Percentiles rank a stretch among this genome's conserved stretches.
Evolutionary conservation across 1,140 invertebrate species (phyloP).

Genomic region (Aphelenchoides fujianensis): DNA sequence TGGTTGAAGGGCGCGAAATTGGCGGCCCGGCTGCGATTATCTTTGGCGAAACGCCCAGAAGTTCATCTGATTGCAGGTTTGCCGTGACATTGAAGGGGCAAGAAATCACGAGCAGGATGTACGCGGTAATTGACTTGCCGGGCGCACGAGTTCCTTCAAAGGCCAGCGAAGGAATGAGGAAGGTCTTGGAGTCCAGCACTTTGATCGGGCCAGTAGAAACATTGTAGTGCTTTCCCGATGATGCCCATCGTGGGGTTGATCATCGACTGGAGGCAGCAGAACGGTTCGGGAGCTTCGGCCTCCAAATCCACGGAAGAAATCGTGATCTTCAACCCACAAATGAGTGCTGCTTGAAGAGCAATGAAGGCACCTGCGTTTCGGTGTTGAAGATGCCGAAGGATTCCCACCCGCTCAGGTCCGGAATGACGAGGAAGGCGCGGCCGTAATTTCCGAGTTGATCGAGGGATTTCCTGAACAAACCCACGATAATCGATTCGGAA

Average conservation of each 20-base stretch:
- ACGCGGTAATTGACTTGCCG: too few relatives aligned
- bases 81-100: too few relatives aligned
- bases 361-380: slow-evolving; percentile 4
- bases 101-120: too few relatives aligned
- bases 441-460: background rate
- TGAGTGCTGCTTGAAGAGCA: too few relatives aligned
- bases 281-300: slow-evolving; percentile 4
- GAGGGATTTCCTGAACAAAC: background rate
- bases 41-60: too few relatives aligned
- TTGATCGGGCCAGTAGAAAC: slow-evolving; percentile 11
- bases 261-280: slow-evolving; percentile 13
- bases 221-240: slow-evolving; percentile 20
- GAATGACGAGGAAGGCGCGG: background rate
- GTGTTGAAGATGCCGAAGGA: background rate
- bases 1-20: too few relatives aligned
- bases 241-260: slow-evolving; percentile 7
- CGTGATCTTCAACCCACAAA: background rate
- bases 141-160: slow-evolving; percentile 18
- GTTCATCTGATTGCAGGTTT: too few relatives aligned
- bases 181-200: slow-evolving; percentile 12
- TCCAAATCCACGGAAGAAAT: slow-evolving; percentile 5
- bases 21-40: too few relatives aligned
- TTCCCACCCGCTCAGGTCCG: background rate
- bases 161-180: background rate
- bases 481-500: background rate